These are phyloP conservation scores for Thunnus thynnus DNA, from an alignment of 2,113 vertebrate species.

Conservation along the genomic window DNA sequence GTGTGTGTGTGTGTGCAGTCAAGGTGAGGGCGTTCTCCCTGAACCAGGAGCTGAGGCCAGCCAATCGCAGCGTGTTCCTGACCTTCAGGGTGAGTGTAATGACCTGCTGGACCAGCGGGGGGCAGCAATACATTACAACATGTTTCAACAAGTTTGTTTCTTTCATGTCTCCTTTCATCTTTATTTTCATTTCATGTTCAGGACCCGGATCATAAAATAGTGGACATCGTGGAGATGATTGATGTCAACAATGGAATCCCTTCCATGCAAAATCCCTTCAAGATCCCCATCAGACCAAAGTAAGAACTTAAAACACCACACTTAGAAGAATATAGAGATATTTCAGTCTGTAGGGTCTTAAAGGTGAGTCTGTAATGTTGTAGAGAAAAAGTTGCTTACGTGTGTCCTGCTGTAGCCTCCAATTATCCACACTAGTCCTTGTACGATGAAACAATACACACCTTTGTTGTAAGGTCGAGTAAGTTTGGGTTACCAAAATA, in stretches of 20 bases:
- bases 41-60: constrained; percentile 90
- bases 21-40: constrained; percentile 90
- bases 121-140: not conserved
- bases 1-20: constrained; percentile 51
- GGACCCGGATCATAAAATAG: constrained; percentile 89
- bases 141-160: not conserved
- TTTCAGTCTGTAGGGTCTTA: too few species aligned
- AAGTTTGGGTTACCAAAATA: too few species aligned
- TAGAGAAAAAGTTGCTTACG: too few species aligned
- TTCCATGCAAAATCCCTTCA: constrained; percentile 92
- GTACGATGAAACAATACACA: too few species aligned
- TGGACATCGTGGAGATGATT: constrained; percentile 88
- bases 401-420: too few species aligned
- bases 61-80: constrained; percentile 86
- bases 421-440: too few species aligned
- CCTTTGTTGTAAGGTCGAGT: too few species aligned
- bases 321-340: too few species aligned
- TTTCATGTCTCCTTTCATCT: not conserved
- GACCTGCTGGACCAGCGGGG: not conserved
- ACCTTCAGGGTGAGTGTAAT: constrained; percentile 88
- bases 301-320: constrained; percentile 66
- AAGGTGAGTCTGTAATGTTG: too few species aligned
- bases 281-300: constrained; percentile 94
- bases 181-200: constrained; percentile 57
- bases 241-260: constrained; percentile 92